Evolutionary conservation across 2,888 invertebrate genomes (phyloP), one percentile per base, ranked within the genome.

Genomic region (Macropis europaea): DNA sequence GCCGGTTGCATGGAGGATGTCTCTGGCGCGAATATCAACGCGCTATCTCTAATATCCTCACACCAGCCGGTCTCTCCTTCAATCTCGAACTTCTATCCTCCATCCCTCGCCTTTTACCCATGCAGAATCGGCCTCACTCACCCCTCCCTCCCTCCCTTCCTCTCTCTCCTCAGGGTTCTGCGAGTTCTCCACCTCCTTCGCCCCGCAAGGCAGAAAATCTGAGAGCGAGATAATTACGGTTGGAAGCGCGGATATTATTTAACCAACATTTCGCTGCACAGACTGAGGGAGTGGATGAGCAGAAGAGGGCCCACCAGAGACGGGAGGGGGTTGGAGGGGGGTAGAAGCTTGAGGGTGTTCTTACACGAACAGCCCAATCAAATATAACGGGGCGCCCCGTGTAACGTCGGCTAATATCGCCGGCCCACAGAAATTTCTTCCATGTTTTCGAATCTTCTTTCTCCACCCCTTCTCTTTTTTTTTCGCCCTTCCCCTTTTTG

Each of bases 171-270:
- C 28, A 19, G 48, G 32, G 36, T 63, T 45, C n/a, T n/a, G n/a
- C n/a, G n/a, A n/a, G n/a, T n/a, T 45, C 67, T 64, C 68, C 56
- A 13, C 72, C 67, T 76, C 67, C 67, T 63, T 54, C 71, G 53
- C 62, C 80, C 80, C 81, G 81, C 81, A 68, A 82, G 81, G 81
- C 83, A 84, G 84, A 87, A 86, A 88, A 88, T 88, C 88, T 83
- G 82, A 85, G 86, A 87, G 87, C 84, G 85, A 88, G 88, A 88
- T 88, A 88, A 88, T 88, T 88, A 87, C 87, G 88, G 84, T 88
- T 84, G 85, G 85, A 85, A 84, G 83, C 83, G 82, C 84, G 84
- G 85, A 87, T 87, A 87, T 87, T 87, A 87, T 87, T 87, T 86
- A 87, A 86, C 88, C 86, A 87, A 85, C 84, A 83, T 86, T 86